Base-by-base conservation (phyloP, 2,888 invertebrate species). In the Dicyrtoma fusca region DNA sequence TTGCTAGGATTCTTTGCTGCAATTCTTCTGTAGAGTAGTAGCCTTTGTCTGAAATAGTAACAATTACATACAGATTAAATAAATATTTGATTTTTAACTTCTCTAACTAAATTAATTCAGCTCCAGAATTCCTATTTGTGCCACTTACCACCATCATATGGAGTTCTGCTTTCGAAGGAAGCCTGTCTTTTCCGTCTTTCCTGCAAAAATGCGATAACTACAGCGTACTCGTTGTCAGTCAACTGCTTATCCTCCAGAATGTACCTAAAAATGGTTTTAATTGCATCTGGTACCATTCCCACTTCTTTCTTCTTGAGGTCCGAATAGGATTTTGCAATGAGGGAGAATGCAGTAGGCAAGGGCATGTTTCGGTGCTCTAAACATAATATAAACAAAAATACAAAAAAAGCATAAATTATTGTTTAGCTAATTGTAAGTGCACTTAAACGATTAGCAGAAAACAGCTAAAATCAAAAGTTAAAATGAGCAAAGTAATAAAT, bases 361-460 rank as follows among this genome's bases (percentile, higher is more conserved):
- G 69, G 57, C 69, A 69, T 69, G 23, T 69, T 69, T 17, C 69
- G 44, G 42, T 69, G 69, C 44, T 69, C 69, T 63, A 21, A 25
- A 63, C 19, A 17, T 6, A 17, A 6, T 49, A 14, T 11, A 49
- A 62, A 62, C 25, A 5, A 62, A 4, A 34, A 62, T 34, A 25
- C 23, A 8, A 21, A 59, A 8, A 23, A 17, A 13, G 6, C 10
- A 25, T 59, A 17, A n/a, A 17, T 62, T 21, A 17, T 26, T 62
- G n/a, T 59, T 17, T 17, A 63, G 21, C 19, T 13, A 34, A 44
- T 17, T 17, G 42, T 8, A 11, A 8, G 4, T n/a, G 21, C 17
- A 34, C 8, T 14, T 10, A 63, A 14, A 11, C 17, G 44, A 63
- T 44, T n/a, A 34, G 3, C 10, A 34, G 34, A 5, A 8, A 34